Conservation (phyloP, 2,888 invertebrate genomes). For the Eudasyphora cyanicolor region DNA sequence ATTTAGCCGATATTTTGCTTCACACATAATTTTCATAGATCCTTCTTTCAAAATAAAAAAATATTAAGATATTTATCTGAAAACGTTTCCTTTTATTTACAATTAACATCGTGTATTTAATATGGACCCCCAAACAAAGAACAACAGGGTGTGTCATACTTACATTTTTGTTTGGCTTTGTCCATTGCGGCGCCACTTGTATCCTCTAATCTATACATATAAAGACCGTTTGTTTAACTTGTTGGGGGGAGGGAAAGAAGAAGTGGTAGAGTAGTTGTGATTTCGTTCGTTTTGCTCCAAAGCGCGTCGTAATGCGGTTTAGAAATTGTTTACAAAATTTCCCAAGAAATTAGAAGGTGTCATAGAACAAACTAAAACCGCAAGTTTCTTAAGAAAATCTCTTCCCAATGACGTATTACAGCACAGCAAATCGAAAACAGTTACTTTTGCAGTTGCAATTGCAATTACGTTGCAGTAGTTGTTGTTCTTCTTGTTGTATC, state of each 20-base stretch:
- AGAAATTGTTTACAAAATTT: background rate
- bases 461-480: slow-evolving; percentile 7
- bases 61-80: too few species aligned
- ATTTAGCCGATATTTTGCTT: too few species aligned
- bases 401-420: background rate
- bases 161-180: slow-evolving; percentile 79
- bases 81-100: too few species aligned
- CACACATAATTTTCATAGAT: too few species aligned
- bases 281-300: background rate
- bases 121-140: too few species aligned
- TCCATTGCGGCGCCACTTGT: slow-evolving; percentile 79
- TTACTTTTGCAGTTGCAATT: background rate
- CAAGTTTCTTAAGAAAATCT: slow-evolving; percentile 28
- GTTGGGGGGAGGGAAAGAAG: background rate
- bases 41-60: too few species aligned
- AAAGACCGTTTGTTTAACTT: slow-evolving; percentile 67
- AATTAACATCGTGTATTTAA: too few species aligned
- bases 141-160: too few species aligned
- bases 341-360: background rate
- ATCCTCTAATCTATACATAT: slow-evolving; percentile 79
- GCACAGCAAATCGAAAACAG: background rate
- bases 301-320: background rate
- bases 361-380: background rate
- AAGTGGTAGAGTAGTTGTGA: background rate
- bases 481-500: background rate